A percentile compares a stretch with the other conserved stretches of the same genome.
Conservation (phyloP, 2,113 vertebrate species). For the Misgurnus anguillicaudatus region DNA sequence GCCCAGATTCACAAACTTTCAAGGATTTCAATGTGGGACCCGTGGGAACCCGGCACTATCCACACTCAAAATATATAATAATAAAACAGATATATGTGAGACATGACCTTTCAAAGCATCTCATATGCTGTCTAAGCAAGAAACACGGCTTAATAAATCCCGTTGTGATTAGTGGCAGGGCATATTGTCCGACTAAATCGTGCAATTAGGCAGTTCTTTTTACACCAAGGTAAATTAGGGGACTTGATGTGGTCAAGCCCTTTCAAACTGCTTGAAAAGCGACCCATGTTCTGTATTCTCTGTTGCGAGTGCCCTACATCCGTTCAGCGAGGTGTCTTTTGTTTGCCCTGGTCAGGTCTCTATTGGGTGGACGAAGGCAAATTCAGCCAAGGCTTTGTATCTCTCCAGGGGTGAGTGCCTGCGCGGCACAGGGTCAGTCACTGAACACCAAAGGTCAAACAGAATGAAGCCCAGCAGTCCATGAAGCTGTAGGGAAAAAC, state of each 20-base stretch:
- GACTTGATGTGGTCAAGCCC: slow-evolving; percentile 29
- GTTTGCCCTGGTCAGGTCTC: slow-evolving; percentile 4
- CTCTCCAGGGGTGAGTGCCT: slow-evolving; percentile 19
- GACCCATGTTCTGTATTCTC: slow-evolving; percentile 24
- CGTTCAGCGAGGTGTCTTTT: slow-evolving; percentile 26
- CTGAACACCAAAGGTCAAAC: slow-evolving; percentile 45
- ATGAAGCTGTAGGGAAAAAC: slow-evolving; percentile 35
- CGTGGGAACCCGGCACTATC: background rate
- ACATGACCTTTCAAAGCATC: slow-evolving; percentile 10
- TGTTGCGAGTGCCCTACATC: background rate
- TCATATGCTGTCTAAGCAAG: slow-evolving; percentile 21
- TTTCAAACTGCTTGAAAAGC: slow-evolving; percentile 34
- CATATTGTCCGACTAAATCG: slow-evolving; percentile 18
- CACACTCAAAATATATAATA: background rate
- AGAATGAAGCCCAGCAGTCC: slow-evolving; percentile 46
- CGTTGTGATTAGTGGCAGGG: slow-evolving; percentile 4
- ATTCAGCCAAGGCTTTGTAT: slow-evolving; percentile 17
- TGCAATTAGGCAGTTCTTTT: slow-evolving; percentile 37
- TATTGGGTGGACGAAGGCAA: slow-evolving; percentile 14
- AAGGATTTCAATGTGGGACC: too few relatives aligned
- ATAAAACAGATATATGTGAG: slow-evolving; percentile 10
- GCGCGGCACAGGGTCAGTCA: slow-evolving; percentile 1
- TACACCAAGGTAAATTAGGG: slow-evolving; percentile 6
- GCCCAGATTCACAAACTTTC: too few relatives aligned
- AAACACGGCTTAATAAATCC: slow-evolving; percentile 15